A percentile compares a stretch with the other conserved stretches of the same genome.
phyloP scores from a whole-genome alignment of 2,888 invertebrate genomes.

The Rhingia rostrata region DNA sequence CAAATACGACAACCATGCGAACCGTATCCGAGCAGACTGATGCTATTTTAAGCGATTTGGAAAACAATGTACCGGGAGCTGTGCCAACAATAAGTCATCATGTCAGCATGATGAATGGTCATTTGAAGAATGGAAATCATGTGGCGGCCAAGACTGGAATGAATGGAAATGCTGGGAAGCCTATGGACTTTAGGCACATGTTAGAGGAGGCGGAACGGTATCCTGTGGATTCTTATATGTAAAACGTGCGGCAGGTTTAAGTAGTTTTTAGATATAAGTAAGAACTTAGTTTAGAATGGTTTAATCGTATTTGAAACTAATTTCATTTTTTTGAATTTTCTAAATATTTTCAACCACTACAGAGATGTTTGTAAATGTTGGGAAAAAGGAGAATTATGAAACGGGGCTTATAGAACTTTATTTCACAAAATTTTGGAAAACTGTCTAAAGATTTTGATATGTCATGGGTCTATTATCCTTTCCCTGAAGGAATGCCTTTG shows the following conservation, averaged over 20 bases:
- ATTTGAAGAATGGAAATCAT: conserved; percentile 78
- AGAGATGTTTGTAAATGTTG: no score
- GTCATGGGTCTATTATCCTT: no score
- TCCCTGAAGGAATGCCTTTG: no score
- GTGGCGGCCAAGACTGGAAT: conserved; percentile 75
- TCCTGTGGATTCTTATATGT: conserved; percentile 82
- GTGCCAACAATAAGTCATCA: conserved; percentile 83
- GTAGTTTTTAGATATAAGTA: neutral
- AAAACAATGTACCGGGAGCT: conserved; percentile 82
- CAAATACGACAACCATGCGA: conserved; percentile 53
- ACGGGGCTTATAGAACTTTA: no score
- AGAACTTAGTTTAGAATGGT: neutral
- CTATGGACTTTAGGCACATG: conserved; percentile 81
- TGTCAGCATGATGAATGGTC: conserved; percentile 83
- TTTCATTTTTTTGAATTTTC: neutral
- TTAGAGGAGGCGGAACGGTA: conserved; percentile 82
- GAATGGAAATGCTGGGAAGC: conserved; percentile 80
- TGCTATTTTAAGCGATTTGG: conserved; percentile 81
- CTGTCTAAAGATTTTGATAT: no score
- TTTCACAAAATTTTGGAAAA: no score
- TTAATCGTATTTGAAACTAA: neutral
- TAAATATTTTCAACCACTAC: no score
- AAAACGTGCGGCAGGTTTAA: conserved; percentile 45
- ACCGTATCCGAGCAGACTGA: conserved; percentile 78
- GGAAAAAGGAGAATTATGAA: no score